Evolutionary conservation across 2,113 vertebrate genomes (phyloP).

Genomic region (Odontophorus gujanensis): DNA sequence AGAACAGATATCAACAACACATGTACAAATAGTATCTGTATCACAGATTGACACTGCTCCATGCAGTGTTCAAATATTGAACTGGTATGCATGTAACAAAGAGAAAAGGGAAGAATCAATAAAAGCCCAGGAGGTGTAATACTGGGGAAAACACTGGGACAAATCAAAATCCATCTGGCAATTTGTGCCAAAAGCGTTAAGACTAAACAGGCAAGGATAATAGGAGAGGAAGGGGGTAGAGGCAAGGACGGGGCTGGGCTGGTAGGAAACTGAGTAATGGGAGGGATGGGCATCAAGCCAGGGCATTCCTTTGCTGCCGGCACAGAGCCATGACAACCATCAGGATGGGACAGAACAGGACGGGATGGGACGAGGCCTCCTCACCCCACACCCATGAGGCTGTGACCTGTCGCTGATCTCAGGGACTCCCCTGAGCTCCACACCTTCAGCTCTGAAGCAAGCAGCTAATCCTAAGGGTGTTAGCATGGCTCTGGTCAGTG

Average conservation of each 20-base stretch:
- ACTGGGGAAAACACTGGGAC: not conserved
- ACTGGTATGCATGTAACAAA: not conserved
- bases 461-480: not conserved
- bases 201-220: not conserved
- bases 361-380: not conserved
- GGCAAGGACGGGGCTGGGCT: not conserved
- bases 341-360: not conserved
- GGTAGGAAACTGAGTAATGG: not conserved
- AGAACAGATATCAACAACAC: not conserved
- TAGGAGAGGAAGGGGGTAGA: rapidly evolving
- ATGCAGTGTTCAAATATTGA: not conserved
- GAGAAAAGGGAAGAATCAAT: not conserved
- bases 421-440: not conserved
- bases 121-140: not conserved
- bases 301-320: not conserved
- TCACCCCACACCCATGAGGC: not conserved
- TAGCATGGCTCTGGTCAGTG: rapidly evolving
- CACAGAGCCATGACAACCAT: not conserved
- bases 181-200: not conserved
- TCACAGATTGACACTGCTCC: not conserved
- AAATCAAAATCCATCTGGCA: not conserved
- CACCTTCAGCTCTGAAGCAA: not conserved
- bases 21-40: not conserved
- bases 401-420: not conserved
- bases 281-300: rapidly evolving